Evolutionary conservation across 2,888 invertebrate genomes (phyloP).

Genomic region (Copidosoma aretas): DNA sequence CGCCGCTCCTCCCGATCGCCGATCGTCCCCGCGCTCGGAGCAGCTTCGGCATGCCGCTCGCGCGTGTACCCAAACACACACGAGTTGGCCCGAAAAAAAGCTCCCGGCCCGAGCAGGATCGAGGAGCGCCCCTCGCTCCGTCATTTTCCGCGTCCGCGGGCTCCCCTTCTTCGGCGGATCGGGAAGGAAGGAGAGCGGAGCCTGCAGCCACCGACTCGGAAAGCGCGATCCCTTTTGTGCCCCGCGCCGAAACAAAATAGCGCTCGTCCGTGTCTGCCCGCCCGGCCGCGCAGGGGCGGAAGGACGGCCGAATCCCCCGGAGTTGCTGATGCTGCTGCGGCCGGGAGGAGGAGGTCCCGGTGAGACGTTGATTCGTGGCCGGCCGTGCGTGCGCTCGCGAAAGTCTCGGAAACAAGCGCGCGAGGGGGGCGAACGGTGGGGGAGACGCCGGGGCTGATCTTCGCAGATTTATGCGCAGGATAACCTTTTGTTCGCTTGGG

Average conservation of each 20-base stretch:
- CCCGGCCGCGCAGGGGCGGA: background rate
- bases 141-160: constrained; percentile 23
- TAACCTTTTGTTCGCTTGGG: constrained; percentile 17
- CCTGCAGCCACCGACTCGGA: constrained; percentile 48
- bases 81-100: background rate
- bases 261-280: constrained; percentile 14
- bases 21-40: background rate
- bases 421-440: background rate
- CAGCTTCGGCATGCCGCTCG: background rate
- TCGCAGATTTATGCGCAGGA: constrained; percentile 33
- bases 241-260: constrained; percentile 49
- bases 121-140: constrained; percentile 33
- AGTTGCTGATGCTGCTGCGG: constrained; percentile 12
- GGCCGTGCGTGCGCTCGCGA: constrained; percentile 42
- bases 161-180: too few relatives aligned
- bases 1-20: background rate
- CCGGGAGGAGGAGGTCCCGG: background rate
- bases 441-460: constrained; percentile 1
- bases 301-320: constrained; percentile 26
- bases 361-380: constrained; percentile 42
- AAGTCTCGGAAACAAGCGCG: constrained; percentile 38
- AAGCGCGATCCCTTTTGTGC: constrained; percentile 52
- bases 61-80: background rate
- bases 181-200: constrained; percentile 24
- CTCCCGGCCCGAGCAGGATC: background rate